phyloP scores from a whole-genome alignment of 2,113 vertebrate species.

The Apaloderma vittatum region DNA sequence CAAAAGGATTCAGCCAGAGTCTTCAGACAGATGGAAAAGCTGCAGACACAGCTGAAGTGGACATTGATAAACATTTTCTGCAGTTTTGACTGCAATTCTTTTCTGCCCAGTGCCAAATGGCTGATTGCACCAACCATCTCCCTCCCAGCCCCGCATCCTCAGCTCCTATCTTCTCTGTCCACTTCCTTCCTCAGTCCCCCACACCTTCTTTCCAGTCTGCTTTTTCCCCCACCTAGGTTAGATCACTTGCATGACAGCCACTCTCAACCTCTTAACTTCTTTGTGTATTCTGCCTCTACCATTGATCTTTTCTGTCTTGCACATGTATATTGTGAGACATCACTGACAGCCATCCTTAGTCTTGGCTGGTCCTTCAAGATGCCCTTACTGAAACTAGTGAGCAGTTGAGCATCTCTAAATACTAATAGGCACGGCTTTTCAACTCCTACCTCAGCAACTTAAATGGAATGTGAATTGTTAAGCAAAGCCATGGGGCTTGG shows the following conservation, averaged over 20 bases:
- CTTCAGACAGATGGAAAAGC: slow-evolving; percentile 48
- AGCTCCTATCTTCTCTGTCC: not conserved
- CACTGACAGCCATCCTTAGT: not conserved
- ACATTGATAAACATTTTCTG: slow-evolving; percentile 40
- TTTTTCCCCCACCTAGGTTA: not conserved
- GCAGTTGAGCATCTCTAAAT: not conserved
- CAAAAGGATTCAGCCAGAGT: slow-evolving; percentile 18
- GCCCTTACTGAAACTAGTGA: not conserved
- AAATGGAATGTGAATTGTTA: not conserved
- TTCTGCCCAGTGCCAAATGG: not conserved
- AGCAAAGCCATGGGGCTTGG: not conserved
- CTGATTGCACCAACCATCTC: not conserved
- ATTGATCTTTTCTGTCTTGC: not conserved
- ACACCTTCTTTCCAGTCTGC: not conserved
- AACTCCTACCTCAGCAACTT: not conserved
- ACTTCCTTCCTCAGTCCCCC: not conserved
- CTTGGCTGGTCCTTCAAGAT: not conserved
- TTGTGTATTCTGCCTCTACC: not conserved
- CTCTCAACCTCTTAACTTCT: not conserved
- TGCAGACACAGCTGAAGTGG: slow-evolving; percentile 50
- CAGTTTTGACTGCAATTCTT: not conserved
- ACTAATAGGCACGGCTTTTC: not conserved
- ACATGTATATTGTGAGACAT: not conserved
- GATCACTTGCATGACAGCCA: not conserved
- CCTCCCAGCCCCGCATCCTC: not conserved